A percentile compares a stretch with the other conserved stretches of the same genome.
These are phyloP conservation scores for Petrocephalus sullivani DNA, from an alignment of 2,797 vertebrate genomes.

Conservation along the genomic window DNA sequence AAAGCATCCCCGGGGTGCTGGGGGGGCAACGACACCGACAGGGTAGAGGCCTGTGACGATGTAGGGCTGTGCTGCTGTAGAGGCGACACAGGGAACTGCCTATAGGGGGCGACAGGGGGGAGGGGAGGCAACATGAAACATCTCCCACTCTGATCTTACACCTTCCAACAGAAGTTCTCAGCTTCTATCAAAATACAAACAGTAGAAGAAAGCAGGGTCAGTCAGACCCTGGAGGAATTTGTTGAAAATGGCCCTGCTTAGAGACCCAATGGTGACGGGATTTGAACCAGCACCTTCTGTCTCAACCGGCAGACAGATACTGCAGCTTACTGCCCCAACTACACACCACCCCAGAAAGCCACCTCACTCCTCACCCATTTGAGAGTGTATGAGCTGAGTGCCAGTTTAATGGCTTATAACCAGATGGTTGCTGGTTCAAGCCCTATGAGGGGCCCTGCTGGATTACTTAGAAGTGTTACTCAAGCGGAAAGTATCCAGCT, in stretches of 20 bases:
- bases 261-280: neutral
- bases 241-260: neutral
- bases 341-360: neutral
- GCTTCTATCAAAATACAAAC: neutral
- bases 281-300: neutral
- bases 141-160: neutral
- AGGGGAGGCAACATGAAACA: neutral
- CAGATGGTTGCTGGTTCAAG: neutral
- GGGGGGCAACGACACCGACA: slow-evolving; percentile 43
- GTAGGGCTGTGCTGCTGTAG: slow-evolving; percentile 68
- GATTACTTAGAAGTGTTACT: neutral
- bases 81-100: slow-evolving; percentile 57
- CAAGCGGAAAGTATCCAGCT: slow-evolving; percentile 3
- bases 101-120: neutral
- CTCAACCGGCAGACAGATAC: neutral
- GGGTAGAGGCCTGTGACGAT: slow-evolving; percentile 59
- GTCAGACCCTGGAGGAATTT: neutral
- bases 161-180: neutral
- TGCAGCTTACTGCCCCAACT: neutral
- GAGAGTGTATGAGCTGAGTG: neutral
- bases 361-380: neutral
- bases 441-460: neutral
- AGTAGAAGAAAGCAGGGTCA: neutral
- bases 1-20: slow-evolving; percentile 65
- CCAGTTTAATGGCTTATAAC: neutral